Conservation (phyloP, 2,888 invertebrate species). For the Dryadula phaetusa region DNA sequence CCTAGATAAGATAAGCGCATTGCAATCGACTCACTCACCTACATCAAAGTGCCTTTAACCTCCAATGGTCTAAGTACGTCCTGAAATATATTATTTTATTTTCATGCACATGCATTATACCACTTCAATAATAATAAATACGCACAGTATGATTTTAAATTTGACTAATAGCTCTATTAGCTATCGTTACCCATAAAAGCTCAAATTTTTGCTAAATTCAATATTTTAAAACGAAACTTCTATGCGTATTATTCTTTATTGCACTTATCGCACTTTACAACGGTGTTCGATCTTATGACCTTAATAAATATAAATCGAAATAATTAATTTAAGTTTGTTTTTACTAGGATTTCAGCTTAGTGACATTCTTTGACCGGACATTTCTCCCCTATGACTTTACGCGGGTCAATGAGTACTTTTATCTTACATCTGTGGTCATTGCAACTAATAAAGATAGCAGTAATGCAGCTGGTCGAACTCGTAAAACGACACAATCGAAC, state of each 20-base stretch:
- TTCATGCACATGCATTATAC: too few relatives aligned
- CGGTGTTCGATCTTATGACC: slow-evolving; percentile 25
- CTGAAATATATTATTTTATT: slow-evolving; percentile 17
- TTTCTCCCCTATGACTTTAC: slow-evolving; percentile 42
- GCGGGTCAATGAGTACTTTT: slow-evolving; percentile 50
- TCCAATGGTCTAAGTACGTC: slow-evolving; percentile 29
- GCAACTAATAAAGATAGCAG: slow-evolving; percentile 73
- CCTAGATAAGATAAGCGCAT: slow-evolving; percentile 77
- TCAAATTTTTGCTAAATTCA: not conserved
- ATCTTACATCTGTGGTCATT: slow-evolving; percentile 63
- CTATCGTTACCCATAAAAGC: not conserved
- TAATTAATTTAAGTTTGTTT: slow-evolving; percentile 27
- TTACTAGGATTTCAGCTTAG: slow-evolving; percentile 25
- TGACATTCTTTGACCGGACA: slow-evolving; percentile 35
- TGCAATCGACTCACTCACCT: slow-evolving; percentile 73
- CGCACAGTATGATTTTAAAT: too few relatives aligned
- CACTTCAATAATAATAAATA: too few relatives aligned
- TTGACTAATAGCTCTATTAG: not conserved
- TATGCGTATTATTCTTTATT: slow-evolving; percentile 15
- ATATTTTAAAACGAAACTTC: not conserved
- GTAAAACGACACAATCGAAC: slow-evolving; percentile 74
- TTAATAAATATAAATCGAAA: slow-evolving; percentile 19
- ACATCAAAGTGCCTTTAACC: slow-evolving; percentile 31
- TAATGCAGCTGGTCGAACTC: slow-evolving; percentile 76
- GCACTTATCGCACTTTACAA: slow-evolving; percentile 6